phyloP scores from a whole-genome alignment of 2,888 invertebrate genomes.

The Dendrolimus houi region DNA sequence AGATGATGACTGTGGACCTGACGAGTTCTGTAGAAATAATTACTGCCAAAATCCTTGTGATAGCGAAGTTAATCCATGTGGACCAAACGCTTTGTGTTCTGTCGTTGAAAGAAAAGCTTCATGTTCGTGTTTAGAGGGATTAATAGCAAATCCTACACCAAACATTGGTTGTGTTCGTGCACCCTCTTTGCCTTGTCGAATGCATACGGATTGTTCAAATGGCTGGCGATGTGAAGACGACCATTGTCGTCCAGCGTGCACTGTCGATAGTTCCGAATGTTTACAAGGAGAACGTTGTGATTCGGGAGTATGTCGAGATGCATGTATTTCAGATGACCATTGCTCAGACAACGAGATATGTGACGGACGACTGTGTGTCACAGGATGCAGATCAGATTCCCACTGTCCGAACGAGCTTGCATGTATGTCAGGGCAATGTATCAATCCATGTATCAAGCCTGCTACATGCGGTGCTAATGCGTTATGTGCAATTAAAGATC shows the following conservation, averaged over 20 bases:
- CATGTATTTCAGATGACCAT: slow-evolving; percentile 90
- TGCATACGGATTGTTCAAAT: slow-evolving; percentile 84
- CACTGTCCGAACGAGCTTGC: slow-evolving; percentile 83
- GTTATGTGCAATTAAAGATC: slow-evolving; percentile 81
- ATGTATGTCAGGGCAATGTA: slow-evolving; percentile 88
- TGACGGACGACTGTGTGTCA: slow-evolving; percentile 84
- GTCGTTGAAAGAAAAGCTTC: slow-evolving; percentile 88
- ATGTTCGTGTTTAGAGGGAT: slow-evolving; percentile 85
- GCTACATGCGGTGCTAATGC: slow-evolving; percentile 92
- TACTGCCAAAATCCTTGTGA: slow-evolving; percentile 87
- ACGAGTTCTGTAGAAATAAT: slow-evolving; percentile 88
- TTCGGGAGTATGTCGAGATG: slow-evolving; percentile 86
- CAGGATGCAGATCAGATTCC: slow-evolving; percentile 88
- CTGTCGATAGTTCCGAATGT: slow-evolving; percentile 81
- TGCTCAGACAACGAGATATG: slow-evolving; percentile 93
- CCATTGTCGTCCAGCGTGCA: slow-evolving; percentile 87
- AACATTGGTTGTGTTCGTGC: slow-evolving; percentile 91
- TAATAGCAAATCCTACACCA: slow-evolving; percentile 92
- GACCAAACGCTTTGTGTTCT: slow-evolving; percentile 88
- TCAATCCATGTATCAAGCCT: slow-evolving; percentile 84
- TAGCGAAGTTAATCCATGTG: slow-evolving; percentile 82
- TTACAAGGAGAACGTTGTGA: slow-evolving; percentile 88
- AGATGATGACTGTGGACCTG: slow-evolving; percentile 91
- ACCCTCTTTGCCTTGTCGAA: slow-evolving; percentile 84
- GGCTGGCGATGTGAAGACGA: slow-evolving; percentile 85